Evolutionary conservation across 2,797 vertebrate species (phyloP).

Genomic region (Melanotaenia maccullochi): DNA sequence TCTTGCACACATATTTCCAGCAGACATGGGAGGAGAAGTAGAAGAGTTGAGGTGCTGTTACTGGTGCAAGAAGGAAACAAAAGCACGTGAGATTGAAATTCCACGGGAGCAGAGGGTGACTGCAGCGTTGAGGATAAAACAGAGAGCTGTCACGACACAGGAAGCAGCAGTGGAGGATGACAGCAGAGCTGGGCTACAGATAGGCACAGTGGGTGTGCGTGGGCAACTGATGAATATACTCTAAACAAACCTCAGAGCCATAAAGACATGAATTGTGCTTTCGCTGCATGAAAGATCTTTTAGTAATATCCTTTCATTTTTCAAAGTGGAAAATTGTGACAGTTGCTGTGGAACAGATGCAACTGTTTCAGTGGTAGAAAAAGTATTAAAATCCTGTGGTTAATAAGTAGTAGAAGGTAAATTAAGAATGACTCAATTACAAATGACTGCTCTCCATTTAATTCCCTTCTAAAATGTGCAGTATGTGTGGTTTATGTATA

Average conservation of each 20-base stretch:
- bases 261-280: constrained; percentile 44
- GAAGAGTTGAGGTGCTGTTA: constrained; percentile 22
- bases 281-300: constrained; percentile 46
- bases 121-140: constrained; percentile 66
- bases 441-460: not conserved
- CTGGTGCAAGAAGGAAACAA: constrained; percentile 39
- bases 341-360: constrained; percentile 6
- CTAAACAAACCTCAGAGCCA: constrained; percentile 63
- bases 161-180: constrained; percentile 76
- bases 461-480: not conserved
- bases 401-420: not conserved
- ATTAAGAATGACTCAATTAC: not conserved
- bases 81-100: constrained; percentile 64
- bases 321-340: constrained; percentile 14
- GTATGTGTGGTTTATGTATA: not conserved
- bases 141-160: constrained; percentile 75
- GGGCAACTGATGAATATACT: constrained; percentile 70
- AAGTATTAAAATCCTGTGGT: not conserved
- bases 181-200: constrained; percentile 72
- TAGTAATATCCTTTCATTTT: constrained; percentile 45
- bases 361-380: not conserved
- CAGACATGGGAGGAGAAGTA: constrained; percentile 37
- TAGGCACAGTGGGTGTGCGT: constrained; percentile 73
- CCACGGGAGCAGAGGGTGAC: constrained; percentile 57
- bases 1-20: constrained; percentile 27